Evolutionary conservation across 2,797 vertebrate genomes (phyloP).

Genomic region (Lagothrix lagotricha): DNA sequence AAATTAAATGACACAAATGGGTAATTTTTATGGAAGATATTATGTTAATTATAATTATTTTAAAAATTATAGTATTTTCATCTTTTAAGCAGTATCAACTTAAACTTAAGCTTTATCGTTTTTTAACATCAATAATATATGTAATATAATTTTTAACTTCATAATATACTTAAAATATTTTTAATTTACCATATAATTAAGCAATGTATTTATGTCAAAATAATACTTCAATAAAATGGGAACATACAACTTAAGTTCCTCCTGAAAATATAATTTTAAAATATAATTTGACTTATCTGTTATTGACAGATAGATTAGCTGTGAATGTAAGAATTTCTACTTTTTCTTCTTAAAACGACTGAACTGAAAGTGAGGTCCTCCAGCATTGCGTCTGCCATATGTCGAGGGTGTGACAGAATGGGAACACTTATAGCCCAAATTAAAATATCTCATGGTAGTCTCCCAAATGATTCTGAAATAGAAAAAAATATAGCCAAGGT

Average conservation of each 20-base stretch:
- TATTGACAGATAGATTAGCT: conserved; percentile 35
- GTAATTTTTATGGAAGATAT: not conserved
- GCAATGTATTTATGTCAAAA: not conserved
- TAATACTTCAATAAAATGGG: not conserved
- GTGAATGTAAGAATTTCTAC: conserved; percentile 15
- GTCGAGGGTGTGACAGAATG: conserved; percentile 68
- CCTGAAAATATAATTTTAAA: conserved; percentile 14
- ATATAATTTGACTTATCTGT: not conserved
- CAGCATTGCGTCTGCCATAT: not conserved
- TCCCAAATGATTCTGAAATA: conserved; percentile 57
- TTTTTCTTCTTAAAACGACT: conserved; percentile 40
- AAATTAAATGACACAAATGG: not conserved
- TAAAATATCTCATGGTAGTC: conserved; percentile 60
- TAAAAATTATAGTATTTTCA: not conserved
- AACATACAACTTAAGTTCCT: not conserved
- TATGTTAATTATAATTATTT: not conserved
- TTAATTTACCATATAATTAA: not conserved
- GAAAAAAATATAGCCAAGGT: conserved; percentile 62
- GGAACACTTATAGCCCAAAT: conserved; percentile 65
- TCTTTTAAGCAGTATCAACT: not conserved
- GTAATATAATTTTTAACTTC: not conserved
- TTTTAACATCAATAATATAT: not conserved
- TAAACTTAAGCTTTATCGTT: not conserved
- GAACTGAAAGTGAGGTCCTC: conserved; percentile 47
- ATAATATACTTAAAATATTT: not conserved